Evolutionary conservation across 1,140 invertebrate species (phyloP), one percentile per base, ranked within the genome.

Genomic region (Triops cancriformis): DNA sequence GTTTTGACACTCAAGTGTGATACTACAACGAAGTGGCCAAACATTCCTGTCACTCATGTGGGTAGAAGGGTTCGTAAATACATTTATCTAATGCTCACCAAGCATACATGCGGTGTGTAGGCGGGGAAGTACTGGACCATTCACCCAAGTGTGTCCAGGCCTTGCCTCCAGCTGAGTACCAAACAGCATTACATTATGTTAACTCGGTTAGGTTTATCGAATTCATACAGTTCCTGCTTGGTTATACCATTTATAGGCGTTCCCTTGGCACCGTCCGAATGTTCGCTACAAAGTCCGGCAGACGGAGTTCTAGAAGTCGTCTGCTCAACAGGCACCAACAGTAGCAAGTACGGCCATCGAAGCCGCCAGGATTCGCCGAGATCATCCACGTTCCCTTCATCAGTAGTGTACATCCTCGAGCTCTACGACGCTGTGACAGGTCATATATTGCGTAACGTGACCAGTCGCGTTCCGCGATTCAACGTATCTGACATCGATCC

Each of bases 341-440:
- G 18, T 18, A 64, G 51, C 51, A 64, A 18, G 23, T 64, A 64
- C 23, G 51, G 18, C 51, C 51, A 64, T 64, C 51, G 3, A 3
- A 64, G 23, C 23, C 51, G 51, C 1, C 51, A 64, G 27, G 77
- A n/a, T 14, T 41, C 72, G 14, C n/a, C 26, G 72, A 37, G 37
- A 74, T 72, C 72, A 18, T 37, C 77, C 10, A 72, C 77, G 73
- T 31, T 18, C 11, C 28, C 6, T 27, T n/a, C 76, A 26, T 45
- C n/a, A 42, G 37, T 43, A 26, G 72, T 27, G 41, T 78, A 73
- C 42, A 28, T 73, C 41, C 77, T 78, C 31, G 64, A 78, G 27
- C 73, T 78, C 41, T 78, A 78, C 77, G 72, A 78, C 14, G 72
- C 73, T 26, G 77, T 74, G 72, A 74, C 77, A 28, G 77, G 77